Evolutionary conservation across 53 echinoderm and acorn worm genomes (phyloP).

Genomic region (Mesocentrotus franciscanus): DNA sequence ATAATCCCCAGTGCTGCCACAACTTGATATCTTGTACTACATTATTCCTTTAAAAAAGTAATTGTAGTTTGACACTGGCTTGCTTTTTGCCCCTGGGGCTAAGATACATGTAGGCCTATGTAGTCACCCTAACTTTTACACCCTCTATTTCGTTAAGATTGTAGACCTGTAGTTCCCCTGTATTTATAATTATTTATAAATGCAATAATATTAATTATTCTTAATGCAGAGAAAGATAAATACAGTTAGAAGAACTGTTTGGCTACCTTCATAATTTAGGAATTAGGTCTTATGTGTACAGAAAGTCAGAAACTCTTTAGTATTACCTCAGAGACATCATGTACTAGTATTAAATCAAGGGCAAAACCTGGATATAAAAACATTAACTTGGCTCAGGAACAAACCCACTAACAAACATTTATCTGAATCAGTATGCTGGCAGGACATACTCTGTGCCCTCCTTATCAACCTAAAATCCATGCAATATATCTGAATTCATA

Average conservation of each 20-base stretch:
- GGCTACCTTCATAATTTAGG: not conserved
- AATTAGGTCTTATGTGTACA: no score
- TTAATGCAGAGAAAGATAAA: not conserved
- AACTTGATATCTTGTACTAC: not conserved
- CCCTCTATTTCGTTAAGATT: not conserved
- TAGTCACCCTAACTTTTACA: not conserved
- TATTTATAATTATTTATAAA: not conserved
- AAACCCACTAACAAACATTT: not conserved
- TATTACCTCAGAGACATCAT: not conserved
- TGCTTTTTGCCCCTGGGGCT: not conserved
- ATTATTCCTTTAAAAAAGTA: not conserved
- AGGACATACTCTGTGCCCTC: conserved; percentile 18
- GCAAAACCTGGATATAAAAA: conserved; percentile 7
- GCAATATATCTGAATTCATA: conserved; percentile 21
- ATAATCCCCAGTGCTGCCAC: not conserved
- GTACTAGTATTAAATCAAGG: not conserved
- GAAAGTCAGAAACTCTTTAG: not conserved
- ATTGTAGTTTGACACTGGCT: not conserved
- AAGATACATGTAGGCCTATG: not conserved
- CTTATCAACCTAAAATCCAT: conserved; percentile 19
- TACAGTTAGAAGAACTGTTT: not conserved
- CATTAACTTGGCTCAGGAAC: conserved; percentile 7
- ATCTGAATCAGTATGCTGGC: not conserved
- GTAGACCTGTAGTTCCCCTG: not conserved
- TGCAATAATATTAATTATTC: no score